A percentile compares a stretch with the other conserved stretches of the same genome.
These are phyloP conservation scores for Adrianichthys oophorus DNA, from an alignment of 2,797 vertebrate genomes.

Conservation along the genomic window DNA sequence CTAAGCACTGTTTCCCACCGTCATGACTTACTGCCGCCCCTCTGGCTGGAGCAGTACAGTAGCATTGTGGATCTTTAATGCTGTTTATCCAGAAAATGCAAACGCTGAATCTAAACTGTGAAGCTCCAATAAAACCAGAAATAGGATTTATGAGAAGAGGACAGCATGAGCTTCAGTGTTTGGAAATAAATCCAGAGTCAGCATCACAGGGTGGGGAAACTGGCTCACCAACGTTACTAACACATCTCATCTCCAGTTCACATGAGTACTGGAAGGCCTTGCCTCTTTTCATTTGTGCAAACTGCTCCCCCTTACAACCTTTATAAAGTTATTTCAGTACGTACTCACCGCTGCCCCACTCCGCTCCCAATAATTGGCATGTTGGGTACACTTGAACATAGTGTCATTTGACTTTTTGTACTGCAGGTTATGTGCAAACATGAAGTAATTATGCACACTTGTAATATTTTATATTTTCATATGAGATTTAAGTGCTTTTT, in stretches of 20 bases:
- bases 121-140: conserved; percentile 39
- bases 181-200: conserved; percentile 38
- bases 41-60: conserved; percentile 59
- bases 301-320: conserved; percentile 62
- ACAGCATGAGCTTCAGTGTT: conserved; percentile 47
- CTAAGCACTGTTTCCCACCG: conserved; percentile 72
- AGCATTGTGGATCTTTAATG: conserved; percentile 62
- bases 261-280: conserved; percentile 37
- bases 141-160: conserved; percentile 32
- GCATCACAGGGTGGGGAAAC: conserved; percentile 60
- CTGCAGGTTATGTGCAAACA: conserved; percentile 78
- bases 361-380: conserved; percentile 67
- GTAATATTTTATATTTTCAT: conserved; percentile 85
- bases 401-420: conserved; percentile 80
- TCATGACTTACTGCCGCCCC: conserved; percentile 51
- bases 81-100: conserved; percentile 47
- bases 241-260: conserved; percentile 56
- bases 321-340: conserved; percentile 59
- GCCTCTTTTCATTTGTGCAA: conserved; percentile 54
- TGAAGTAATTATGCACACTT: conserved; percentile 80
- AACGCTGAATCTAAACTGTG: conserved; percentile 74
- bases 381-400: conserved; percentile 74
- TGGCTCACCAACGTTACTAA: conserved; percentile 48
- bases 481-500: conserved; percentile 83
- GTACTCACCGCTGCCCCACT: conserved; percentile 25